phyloP scores from a whole-genome alignment of 2,797 vertebrate species.

The Apodemus agrarius region DNA sequence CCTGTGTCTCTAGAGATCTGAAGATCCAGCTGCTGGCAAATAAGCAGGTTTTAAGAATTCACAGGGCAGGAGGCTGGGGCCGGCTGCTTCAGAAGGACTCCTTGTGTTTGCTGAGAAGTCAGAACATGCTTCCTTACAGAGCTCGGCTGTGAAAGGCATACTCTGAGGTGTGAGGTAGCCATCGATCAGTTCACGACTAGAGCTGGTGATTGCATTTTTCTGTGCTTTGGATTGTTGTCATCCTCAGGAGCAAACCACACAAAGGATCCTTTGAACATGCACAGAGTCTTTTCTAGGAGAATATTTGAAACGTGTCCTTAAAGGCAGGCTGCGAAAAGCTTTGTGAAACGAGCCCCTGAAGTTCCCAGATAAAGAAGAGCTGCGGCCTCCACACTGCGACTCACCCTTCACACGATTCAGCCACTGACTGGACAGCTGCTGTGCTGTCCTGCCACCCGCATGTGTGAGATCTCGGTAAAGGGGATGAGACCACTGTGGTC shows the following conservation, averaged over 20 bases:
- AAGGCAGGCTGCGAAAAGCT: background rate
- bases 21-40: conserved; percentile 54
- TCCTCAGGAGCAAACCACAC: background rate
- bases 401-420: accelerated
- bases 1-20: conserved; percentile 44
- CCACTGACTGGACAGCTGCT: background rate
- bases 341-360: background rate
- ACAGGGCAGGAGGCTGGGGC: background rate
- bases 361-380: background rate
- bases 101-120: background rate
- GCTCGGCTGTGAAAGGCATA: conserved; percentile 8
- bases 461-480: background rate
- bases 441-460: background rate
- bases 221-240: background rate
- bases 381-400: background rate
- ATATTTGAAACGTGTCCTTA: background rate
- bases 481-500: too few relatives aligned
- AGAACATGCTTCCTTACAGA: conserved; percentile 23
- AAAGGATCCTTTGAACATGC: conserved; percentile 16
- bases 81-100: background rate
- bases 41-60: conserved; percentile 19
- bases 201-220: background rate
- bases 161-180: background rate
- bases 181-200: background rate
- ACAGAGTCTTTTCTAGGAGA: background rate